These are phyloP conservation scores for Circaetus gallicus DNA, from an alignment of 2,113 vertebrate species.

Conservation along the genomic window DNA sequence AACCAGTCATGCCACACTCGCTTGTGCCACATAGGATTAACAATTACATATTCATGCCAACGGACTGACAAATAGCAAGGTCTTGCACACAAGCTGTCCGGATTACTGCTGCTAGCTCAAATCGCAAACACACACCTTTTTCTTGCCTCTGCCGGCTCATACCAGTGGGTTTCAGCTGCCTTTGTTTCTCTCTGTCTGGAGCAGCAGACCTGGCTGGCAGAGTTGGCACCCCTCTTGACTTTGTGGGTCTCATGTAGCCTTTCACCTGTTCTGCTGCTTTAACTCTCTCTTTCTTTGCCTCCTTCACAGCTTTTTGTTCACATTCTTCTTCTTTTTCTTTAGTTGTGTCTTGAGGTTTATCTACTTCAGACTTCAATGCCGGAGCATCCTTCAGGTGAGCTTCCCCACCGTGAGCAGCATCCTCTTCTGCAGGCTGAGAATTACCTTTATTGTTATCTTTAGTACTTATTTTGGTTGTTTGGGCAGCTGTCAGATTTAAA, in stretches of 20 bases:
- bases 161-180: neutral
- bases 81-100: constrained; percentile 31
- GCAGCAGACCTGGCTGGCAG: neutral
- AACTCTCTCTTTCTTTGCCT: constrained; percentile 9
- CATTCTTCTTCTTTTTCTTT: neutral
- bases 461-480: neutral
- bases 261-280: constrained; percentile 57
- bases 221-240: constrained; percentile 54
- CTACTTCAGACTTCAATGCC: fast-evolving
- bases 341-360: neutral
- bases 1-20: constrained; percentile 38
- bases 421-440: neutral
- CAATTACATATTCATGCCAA: constrained; percentile 38
- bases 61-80: neutral
- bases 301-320: neutral
- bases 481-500: neutral
- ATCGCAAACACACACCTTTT: constrained; percentile 64
- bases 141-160: neutral
- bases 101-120: neutral
- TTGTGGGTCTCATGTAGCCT: constrained; percentile 81
- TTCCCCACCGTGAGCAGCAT: neutral
- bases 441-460: neutral
- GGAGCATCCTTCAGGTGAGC: neutral
- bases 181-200: neutral
- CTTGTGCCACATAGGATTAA: constrained; percentile 3